Conservation (phyloP, 1,140 invertebrate species). For the Rhopalosiphum padi region DNA sequence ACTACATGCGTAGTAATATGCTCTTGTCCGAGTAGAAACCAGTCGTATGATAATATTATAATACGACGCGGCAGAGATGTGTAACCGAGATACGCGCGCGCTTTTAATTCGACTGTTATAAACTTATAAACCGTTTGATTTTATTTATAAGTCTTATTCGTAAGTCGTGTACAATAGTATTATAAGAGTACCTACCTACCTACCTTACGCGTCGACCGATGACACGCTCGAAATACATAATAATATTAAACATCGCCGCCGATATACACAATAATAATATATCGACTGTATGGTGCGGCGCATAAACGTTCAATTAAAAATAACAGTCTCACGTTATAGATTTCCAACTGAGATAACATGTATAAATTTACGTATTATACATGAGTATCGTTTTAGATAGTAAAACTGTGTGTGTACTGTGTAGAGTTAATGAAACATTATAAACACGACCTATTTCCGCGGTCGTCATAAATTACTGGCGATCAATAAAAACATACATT, state of each 20-base stretch:
- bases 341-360: background rate
- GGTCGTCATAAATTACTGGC: background rate
- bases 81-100: background rate
- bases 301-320: conserved; percentile 22
- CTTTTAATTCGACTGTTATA: conserved; percentile 7
- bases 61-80: background rate
- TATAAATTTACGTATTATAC: background rate
- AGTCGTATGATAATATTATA: conserved; percentile 1
- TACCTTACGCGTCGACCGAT: background rate
- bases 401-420: background rate
- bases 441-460: background rate
- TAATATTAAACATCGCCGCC: background rate
- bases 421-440: conserved; percentile 11
- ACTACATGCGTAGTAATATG: background rate
- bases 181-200: background rate
- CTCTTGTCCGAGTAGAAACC: background rate
- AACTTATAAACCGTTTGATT: conserved; percentile 7
- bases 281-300: background rate
- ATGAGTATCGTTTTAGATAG: background rate
- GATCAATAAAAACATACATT: background rate
- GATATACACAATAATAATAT: background rate
- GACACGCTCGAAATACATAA: background rate
- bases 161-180: background rate
- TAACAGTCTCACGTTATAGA: conserved; percentile 35
- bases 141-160: conserved; percentile 13